These are phyloP conservation scores for Tridacna gigas DNA, from an alignment of 2,888 invertebrate genomes.

Conservation along the genomic window DNA sequence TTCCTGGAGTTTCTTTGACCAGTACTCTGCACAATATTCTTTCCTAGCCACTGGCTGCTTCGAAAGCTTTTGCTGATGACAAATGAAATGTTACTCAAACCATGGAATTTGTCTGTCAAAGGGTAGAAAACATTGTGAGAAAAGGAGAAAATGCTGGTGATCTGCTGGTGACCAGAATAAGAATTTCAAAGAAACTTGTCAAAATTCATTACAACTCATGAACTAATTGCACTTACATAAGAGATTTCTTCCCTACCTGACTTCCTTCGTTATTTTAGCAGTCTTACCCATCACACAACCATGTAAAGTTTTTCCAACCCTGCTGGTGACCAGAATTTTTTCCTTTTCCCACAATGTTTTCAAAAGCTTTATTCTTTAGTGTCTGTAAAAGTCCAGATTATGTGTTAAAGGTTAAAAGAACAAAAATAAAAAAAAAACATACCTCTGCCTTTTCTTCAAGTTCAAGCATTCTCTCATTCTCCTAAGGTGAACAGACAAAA, in stretches of 20 bases:
- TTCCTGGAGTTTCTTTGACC: too few species aligned
- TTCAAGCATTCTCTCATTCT: constrained; percentile 41
- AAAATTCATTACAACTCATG: constrained; percentile 32
- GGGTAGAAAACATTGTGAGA: too few species aligned
- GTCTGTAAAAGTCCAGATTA: background rate
- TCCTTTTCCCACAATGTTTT: background rate
- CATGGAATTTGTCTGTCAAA: too few species aligned
- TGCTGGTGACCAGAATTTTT: background rate
- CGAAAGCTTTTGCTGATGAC: too few species aligned
- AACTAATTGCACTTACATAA: constrained; percentile 18
- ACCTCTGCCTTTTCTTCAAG: constrained; percentile 52
- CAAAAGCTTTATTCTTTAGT: background rate
- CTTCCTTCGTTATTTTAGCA: constrained; percentile 10
- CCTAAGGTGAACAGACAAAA: constrained; percentile 46
- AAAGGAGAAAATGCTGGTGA: too few species aligned
- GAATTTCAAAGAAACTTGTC: constrained; percentile 30
- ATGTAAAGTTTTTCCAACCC: background rate
- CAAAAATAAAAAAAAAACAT: background rate
- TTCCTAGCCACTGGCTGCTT: too few species aligned
- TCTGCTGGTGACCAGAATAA: too few species aligned
- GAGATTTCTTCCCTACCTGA: background rate
- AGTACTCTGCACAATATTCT: too few species aligned
- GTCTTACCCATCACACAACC: background rate
- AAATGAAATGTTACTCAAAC: too few species aligned
- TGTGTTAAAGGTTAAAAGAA: background rate